A percentile compares a stretch with the other conserved stretches of the same genome.
Evolutionary conservation across 1,140 invertebrate species (phyloP).

Genomic region (Colletes latitarsis): DNA sequence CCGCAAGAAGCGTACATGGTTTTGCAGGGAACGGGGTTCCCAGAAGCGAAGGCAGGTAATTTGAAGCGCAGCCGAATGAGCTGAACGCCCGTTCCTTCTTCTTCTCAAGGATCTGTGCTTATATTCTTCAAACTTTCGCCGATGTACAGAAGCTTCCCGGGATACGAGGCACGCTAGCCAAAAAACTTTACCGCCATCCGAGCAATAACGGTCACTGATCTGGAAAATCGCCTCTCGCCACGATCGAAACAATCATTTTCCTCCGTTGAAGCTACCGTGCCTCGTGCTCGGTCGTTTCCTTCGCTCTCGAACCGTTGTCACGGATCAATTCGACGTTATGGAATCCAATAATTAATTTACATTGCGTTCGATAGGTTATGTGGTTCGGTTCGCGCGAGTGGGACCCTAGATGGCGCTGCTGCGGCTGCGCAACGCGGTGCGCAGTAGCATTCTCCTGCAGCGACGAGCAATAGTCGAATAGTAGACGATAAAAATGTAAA

Average conservation of each 20-base stretch:
- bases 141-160: slow-evolving; percentile 51
- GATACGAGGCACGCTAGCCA: slow-evolving; percentile 24
- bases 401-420: too few relatives aligned
- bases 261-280: background rate
- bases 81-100: slow-evolving; percentile 47
- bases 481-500: too few relatives aligned
- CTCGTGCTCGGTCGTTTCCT: slow-evolving; percentile 7
- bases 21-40: slow-evolving; percentile 60
- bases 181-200: slow-evolving; percentile 17
- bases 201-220: slow-evolving; percentile 1
- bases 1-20: slow-evolving; percentile 57
- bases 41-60: slow-evolving; percentile 67
- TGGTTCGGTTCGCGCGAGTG: too few relatives aligned
- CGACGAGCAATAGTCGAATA: too few relatives aligned
- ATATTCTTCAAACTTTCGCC: slow-evolving; percentile 50
- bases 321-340: background rate
- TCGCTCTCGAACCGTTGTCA: background rate
- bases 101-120: slow-evolving; percentile 40
- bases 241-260: background rate
- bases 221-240: background rate
- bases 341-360: too few relatives aligned
- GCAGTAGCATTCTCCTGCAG: too few relatives aligned
- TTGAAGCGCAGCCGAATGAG: slow-evolving; percentile 65
- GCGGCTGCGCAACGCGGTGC: too few relatives aligned
- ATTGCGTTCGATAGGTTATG: too few relatives aligned